These are phyloP conservation scores for Diachrysia chrysitis DNA, from an alignment of 2,888 invertebrate genomes.

Conservation along the genomic window DNA sequence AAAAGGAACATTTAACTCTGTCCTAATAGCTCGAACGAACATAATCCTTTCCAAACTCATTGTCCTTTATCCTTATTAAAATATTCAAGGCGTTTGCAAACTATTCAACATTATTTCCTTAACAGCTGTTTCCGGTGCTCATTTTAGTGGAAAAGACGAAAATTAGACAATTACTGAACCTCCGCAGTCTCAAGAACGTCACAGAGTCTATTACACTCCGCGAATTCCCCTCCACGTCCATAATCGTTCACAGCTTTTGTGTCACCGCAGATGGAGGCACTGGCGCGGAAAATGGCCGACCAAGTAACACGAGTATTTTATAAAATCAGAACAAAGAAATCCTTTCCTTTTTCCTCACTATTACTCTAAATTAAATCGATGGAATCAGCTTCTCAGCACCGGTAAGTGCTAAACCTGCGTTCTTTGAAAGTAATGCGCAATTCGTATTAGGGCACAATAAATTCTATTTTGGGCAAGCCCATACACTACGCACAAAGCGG, in stretches of 20 bases:
- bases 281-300: conserved; percentile 70
- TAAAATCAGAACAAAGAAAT: conserved; percentile 47
- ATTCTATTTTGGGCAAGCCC: conserved; percentile 66
- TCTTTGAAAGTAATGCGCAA: conserved; percentile 39
- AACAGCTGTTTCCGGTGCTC: conserved; percentile 49
- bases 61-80: conserved; percentile 41
- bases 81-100: conserved; percentile 42
- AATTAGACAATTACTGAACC: conserved; percentile 63
- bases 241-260: conserved; percentile 71
- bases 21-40: conserved; percentile 23
- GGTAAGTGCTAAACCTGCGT: conserved; percentile 39
- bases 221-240: conserved; percentile 60
- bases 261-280: conserved; percentile 58
- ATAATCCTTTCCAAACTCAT: conserved; percentile 38
- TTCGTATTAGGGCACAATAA: conserved; percentile 62
- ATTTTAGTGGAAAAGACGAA: conserved; percentile 59
- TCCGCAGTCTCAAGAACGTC: conserved; percentile 49
- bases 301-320: conserved; percentile 56
- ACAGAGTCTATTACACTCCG: conserved; percentile 61
- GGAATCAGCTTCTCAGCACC: conserved; percentile 27
- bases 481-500: conserved; percentile 54
- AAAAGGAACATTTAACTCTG: conserved; percentile 31
- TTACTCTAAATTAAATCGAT: conserved; percentile 57
- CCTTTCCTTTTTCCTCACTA: conserved; percentile 47
- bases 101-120: conserved; percentile 49